Percentiles rank a stretch among this genome's conserved stretches.
Conservation (phyloP, 35 echinoderm and acorn worm species). For the Ophiothrix spiculata region DNA sequence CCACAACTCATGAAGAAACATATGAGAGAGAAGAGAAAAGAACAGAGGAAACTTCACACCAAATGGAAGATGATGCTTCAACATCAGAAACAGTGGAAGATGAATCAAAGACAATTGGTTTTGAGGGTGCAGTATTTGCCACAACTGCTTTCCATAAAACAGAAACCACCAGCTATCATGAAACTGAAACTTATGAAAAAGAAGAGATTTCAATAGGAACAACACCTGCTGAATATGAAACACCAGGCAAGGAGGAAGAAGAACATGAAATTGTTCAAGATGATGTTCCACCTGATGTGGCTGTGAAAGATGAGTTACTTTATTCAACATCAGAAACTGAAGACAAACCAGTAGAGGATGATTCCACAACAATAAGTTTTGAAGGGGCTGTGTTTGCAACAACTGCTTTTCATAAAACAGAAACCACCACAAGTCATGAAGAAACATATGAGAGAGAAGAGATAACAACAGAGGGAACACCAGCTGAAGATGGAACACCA, state of each 20-base stretch:
- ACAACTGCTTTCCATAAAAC: neutral
- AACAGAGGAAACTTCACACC: neutral
- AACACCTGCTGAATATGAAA: too few species aligned
- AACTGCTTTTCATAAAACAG: neutral
- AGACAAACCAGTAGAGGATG: neutral
- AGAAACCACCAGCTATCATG: neutral
- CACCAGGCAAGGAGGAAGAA: too few species aligned
- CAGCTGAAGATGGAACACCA: neutral
- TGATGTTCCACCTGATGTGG: neutral
- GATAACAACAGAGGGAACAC: neutral
- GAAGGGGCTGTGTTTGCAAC: neutral
- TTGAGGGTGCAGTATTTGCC: neutral
- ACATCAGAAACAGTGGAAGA: neutral
- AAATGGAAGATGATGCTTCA: neutral
- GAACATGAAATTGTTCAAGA: neutral
- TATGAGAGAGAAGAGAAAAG: neutral
- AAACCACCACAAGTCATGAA: neutral
- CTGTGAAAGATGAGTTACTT: neutral
- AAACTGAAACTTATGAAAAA: neutral
- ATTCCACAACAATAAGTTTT: neutral
- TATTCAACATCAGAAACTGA: neutral
- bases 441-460: neutral
- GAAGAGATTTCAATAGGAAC: too few species aligned
- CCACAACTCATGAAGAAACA: neutral
- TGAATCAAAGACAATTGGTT: neutral